These are phyloP conservation scores for Syritta pipiens DNA, from an alignment of 2,888 invertebrate species.

Conservation along the genomic window DNA sequence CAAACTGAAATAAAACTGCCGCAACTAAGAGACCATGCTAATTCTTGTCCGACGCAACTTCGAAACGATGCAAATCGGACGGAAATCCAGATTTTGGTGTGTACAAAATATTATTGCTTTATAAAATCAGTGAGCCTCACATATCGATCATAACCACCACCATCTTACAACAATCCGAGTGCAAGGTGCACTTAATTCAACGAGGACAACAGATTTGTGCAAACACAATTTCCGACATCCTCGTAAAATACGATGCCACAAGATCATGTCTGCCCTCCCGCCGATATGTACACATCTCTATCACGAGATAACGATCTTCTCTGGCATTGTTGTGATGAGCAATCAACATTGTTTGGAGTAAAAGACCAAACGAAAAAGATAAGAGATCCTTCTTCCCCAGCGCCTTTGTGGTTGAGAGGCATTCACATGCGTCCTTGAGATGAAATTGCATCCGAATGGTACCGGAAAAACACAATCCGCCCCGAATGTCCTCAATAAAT, in stretches of 20 bases:
- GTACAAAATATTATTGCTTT: too few relatives aligned
- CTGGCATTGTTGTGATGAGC: conserved; percentile 66
- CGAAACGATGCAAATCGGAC: too few relatives aligned
- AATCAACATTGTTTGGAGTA: conserved; percentile 58
- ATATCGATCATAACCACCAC: too few relatives aligned
- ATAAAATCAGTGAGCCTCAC: too few relatives aligned
- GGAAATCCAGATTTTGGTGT: too few relatives aligned
- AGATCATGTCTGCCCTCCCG: conserved; percentile 52
- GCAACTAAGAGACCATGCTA: too few relatives aligned
- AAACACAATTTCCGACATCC: conserved; percentile 35
- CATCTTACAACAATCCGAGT: too few relatives aligned
- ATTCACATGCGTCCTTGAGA: conserved; percentile 43
- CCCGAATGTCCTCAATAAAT: conserved; percentile 40
- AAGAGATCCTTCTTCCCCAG: conserved; percentile 49
- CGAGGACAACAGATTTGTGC: conserved; percentile 33
- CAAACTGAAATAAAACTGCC: too few relatives aligned
- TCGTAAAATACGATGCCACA: conserved; percentile 53
- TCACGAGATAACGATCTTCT: conserved; percentile 63
- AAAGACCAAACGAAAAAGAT: conserved; percentile 31
- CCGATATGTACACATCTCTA: conserved; percentile 36
- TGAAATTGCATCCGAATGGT: conserved; percentile 53
- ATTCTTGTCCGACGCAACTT: too few relatives aligned
- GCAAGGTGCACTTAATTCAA: conserved; percentile 4
- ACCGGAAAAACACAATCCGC: conserved; percentile 61
- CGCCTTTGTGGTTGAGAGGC: conserved; percentile 49